Percentiles rank a stretch among this genome's conserved stretches.
phyloP scores from a whole-genome alignment of 1,140 invertebrate genomes.

The Phymorhynchus buccinoides region DNA sequence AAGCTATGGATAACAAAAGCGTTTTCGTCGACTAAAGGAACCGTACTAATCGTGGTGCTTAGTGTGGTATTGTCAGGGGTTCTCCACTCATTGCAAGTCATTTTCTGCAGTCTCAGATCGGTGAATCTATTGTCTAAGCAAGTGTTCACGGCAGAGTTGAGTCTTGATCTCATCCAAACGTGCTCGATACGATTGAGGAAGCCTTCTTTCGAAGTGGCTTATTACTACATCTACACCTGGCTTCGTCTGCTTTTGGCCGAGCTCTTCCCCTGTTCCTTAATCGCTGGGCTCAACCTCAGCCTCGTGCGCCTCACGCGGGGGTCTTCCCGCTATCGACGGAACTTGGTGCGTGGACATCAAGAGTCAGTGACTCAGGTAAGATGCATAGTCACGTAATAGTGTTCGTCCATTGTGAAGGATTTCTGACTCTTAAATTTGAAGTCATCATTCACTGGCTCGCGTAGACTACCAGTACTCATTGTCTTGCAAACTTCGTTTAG shows the following conservation, averaged over 20 bases:
- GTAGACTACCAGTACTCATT: too few relatives aligned
- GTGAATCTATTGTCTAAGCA: neutral
- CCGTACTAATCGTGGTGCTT: neutral
- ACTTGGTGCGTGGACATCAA: slow-evolving; percentile 5
- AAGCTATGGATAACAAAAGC: neutral
- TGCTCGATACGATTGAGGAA: slow-evolving; percentile 12
- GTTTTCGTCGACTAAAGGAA: neutral
- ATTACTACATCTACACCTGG: slow-evolving; percentile 11
- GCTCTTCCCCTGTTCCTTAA: neutral
- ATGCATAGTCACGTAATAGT: too few relatives aligned
- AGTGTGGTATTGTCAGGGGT: neutral
- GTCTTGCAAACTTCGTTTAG: too few relatives aligned
- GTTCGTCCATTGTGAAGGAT: too few relatives aligned
- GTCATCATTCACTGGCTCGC: too few relatives aligned
- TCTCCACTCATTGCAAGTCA: neutral
- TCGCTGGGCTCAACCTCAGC: neutral
- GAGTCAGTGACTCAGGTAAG: slow-evolving; percentile 5
- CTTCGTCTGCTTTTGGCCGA: slow-evolving; percentile 14
- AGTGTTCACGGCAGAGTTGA: neutral
- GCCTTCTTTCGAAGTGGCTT: neutral
- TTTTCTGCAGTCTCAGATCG: neutral
- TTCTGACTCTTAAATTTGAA: too few relatives aligned
- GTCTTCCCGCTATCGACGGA: neutral
- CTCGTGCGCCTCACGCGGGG: slow-evolving; percentile 19
- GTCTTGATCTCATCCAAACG: neutral